These are phyloP conservation scores for Acipenser ruthenus DNA, from an alignment of 2,797 vertebrate genomes.

Conservation along the genomic window DNA sequence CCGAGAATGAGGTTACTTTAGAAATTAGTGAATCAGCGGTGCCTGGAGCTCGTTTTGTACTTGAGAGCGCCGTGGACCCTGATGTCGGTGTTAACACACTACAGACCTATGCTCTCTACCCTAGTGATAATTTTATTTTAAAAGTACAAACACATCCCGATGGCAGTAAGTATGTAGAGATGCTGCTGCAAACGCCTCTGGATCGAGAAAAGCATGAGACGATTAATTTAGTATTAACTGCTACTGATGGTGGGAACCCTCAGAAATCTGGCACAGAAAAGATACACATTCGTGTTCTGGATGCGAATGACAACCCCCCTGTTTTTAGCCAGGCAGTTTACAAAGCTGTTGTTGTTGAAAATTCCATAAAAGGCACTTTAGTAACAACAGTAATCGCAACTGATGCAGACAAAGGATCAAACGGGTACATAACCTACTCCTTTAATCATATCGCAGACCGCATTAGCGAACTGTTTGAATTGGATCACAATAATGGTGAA, in stretches of 20 bases:
- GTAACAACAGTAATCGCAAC: slow-evolving; percentile 1
- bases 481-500: background rate
- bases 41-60: slow-evolving; percentile 11
- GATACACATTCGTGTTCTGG: slow-evolving; percentile 11
- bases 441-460: background rate
- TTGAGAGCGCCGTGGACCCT: slow-evolving; percentile 6
- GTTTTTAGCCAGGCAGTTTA: slow-evolving; percentile 22
- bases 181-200: slow-evolving; percentile 11
- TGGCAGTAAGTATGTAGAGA: slow-evolving; percentile 4
- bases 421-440: slow-evolving; percentile 6
- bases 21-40: slow-evolving; percentile 15
- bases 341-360: slow-evolving; percentile 16
- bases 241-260: slow-evolving; percentile 15
- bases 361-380: background rate
- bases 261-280: slow-evolving; percentile 10
- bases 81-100: slow-evolving; percentile 17
- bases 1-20: slow-evolving; percentile 4
- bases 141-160: slow-evolving; percentile 9
- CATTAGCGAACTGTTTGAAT: background rate
- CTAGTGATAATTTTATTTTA: slow-evolving; percentile 26
- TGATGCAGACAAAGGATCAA: slow-evolving; percentile 4
- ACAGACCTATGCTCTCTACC: slow-evolving; percentile 8
- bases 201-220: slow-evolving; percentile 9
- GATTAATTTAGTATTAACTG: slow-evolving; percentile 9
- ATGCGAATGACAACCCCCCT: slow-evolving; percentile 33